Evolutionary conservation across 2,888 invertebrate genomes (phyloP), one percentile per base, ranked within the genome.

Genomic region (Phyllotreta cruciferae): DNA sequence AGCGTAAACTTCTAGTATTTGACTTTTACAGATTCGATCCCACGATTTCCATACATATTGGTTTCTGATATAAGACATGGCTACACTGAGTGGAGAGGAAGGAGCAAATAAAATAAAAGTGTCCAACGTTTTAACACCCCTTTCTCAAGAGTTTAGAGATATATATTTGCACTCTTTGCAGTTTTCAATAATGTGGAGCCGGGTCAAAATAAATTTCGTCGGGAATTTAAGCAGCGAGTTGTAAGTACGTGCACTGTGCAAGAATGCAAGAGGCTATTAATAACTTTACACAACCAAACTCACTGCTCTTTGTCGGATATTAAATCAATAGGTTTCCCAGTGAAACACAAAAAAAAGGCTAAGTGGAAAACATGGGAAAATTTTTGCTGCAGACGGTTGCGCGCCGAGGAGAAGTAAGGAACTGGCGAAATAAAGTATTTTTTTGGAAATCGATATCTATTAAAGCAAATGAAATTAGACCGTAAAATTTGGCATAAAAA

Each of bases 11-110:
- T 44, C 57, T 49, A 53, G 60, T 53, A 63, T 63, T 54, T 63
- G 63, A 63, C 58, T 60, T 55, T 55, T 61, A 58, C 58, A 64
- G 58, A 65, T 61, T 60, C 62, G 57, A 63, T 55, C 63, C 65
- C 39, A 38, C 58, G 56, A 77, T 78, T 78, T 77, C 77, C 78
- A 78, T 78, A 77, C 76, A 78, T 78, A 78, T 78, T 77, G 77
- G 73, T 72, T 77, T 74, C 73, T 73, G 74, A 75, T 77, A 69
- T 73, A 72, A 69, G 71, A 71, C 70, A 62, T 63, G 44, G 52
- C 41, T 49, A 61, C 63, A 56, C 65, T 69, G 64, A 70, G 68
- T 66, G 70, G 69, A 63, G 63, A 63, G 67, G 68, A 72, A 73
- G 70, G 57, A 63, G 60, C 70, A 70, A 74, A 76, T 75, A 73